These are phyloP conservation scores for Teleiodes luculella DNA, from an alignment of 2,888 invertebrate genomes.

Conservation along the genomic window DNA sequence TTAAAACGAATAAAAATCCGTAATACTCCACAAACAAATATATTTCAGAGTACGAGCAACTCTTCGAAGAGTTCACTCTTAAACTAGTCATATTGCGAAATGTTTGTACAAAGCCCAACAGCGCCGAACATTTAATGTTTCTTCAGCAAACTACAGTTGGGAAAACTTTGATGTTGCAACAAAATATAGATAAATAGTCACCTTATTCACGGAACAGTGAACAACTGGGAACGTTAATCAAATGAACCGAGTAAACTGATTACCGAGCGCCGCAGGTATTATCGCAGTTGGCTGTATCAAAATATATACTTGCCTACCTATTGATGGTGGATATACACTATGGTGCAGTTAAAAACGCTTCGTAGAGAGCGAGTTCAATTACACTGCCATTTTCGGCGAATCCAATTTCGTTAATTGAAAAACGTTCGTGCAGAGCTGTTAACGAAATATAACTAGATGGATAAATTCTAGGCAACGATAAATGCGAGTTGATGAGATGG, in stretches of 20 bases:
- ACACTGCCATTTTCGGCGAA: conserved; percentile 32
- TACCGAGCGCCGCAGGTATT: conserved; percentile 6
- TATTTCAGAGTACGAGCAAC: no score
- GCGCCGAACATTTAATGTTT: conserved; percentile 28
- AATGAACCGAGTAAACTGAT: conserved; percentile 33
- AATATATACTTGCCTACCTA: not conserved
- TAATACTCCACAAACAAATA: no score
- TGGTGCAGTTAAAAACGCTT: conserved; percentile 12
- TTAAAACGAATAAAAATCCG: no score
- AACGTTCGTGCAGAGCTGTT: conserved; percentile 40
- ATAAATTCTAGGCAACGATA: not conserved
- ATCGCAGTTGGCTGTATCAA: not conserved
- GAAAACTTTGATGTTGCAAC: conserved; percentile 45
- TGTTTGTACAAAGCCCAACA: conserved; percentile 28
- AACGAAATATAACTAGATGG: conserved; percentile 27
- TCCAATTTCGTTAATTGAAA: conserved; percentile 51
- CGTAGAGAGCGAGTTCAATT: conserved; percentile 26
- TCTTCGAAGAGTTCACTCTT: not conserved
- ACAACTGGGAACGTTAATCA: conserved; percentile 33
- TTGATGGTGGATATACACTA: not conserved
- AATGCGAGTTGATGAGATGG: no score
- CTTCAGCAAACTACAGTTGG: conserved; percentile 34
- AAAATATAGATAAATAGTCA: conserved; percentile 31
- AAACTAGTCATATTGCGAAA: conserved; percentile 38
- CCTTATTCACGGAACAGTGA: conserved; percentile 49